These are phyloP conservation scores for Stichodactyla helianthus DNA, from an alignment of 64 coral and sea anemone species.

Conservation along the genomic window DNA sequence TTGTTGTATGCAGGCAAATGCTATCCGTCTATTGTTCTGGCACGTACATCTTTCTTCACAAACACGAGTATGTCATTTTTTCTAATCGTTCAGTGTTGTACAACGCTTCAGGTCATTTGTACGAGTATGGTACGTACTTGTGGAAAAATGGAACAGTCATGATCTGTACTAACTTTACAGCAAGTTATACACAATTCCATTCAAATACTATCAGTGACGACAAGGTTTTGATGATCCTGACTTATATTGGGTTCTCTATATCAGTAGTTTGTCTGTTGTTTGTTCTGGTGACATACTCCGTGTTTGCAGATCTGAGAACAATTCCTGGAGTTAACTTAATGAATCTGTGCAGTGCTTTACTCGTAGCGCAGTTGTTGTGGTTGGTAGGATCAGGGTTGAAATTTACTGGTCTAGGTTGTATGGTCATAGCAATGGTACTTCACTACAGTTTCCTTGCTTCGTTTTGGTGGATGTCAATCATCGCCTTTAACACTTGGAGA, in stretches of 20 bases:
- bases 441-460: conserved; percentile 37
- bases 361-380: conserved; percentile 15
- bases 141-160: conserved; percentile 11
- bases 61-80: conserved; percentile 30
- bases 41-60: background rate
- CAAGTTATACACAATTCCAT: background rate
- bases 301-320: conserved; percentile 41
- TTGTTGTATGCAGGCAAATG: conserved; percentile 21
- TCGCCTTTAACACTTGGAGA: conserved; percentile 36
- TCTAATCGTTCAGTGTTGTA: conserved; percentile 27
- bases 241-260: conserved; percentile 35
- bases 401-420: conserved; percentile 3
- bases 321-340: conserved; percentile 42
- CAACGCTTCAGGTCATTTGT: conserved; percentile 28
- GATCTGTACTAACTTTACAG: conserved; percentile 21
- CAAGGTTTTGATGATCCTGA: conserved; percentile 17
- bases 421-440: conserved; percentile 24
- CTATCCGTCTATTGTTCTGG: conserved; percentile 12
- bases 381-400: conserved; percentile 14
- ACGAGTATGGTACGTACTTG: background rate
- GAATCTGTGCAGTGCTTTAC: conserved; percentile 27
- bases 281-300: conserved; percentile 37
- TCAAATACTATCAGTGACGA: background rate
- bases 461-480: conserved; percentile 45
- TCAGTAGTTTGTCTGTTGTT: conserved; percentile 17